A percentile compares a stretch with the other conserved stretches of the same genome.
Evolutionary conservation across 1,140 invertebrate genomes (phyloP).

Genomic region (Micrasema longulum): DNA sequence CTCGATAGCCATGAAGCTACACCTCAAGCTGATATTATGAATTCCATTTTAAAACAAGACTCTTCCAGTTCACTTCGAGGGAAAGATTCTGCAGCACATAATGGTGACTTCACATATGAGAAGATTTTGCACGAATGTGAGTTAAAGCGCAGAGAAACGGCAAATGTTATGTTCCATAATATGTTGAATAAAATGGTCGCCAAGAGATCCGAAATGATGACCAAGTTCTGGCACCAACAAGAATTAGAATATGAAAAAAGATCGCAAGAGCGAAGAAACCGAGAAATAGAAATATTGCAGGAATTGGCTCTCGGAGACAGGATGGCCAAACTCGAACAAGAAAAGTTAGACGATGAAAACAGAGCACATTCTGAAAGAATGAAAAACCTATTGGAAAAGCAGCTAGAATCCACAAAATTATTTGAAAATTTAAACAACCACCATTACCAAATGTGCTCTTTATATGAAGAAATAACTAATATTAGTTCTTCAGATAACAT

Average conservation of each 20-base stretch:
- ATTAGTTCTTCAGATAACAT: conserved; percentile 57
- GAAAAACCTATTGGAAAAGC: conserved; percentile 64
- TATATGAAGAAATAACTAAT: conserved; percentile 62
- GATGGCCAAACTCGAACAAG: conserved; percentile 60
- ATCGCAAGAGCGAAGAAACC: conserved; percentile 57
- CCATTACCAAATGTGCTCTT: conserved; percentile 61
- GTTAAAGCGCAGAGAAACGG: conserved; percentile 58
- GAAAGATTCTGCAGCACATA: background rate
- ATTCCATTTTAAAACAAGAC: conserved; percentile 38
- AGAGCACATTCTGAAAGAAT: conserved; percentile 62
- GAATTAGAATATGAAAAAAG: conserved; percentile 61
- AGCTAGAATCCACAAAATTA: conserved; percentile 61
- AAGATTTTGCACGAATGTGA: conserved; percentile 62
- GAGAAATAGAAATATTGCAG: conserved; percentile 62
- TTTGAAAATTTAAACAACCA: conserved; percentile 62
- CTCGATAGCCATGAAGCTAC: background rate
- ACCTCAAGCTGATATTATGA: background rate
- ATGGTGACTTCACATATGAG: conserved; percentile 56
- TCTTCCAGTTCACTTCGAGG: background rate
- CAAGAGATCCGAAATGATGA: conserved; percentile 59
- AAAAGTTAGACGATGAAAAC: conserved; percentile 60
- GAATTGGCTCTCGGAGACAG: conserved; percentile 61
- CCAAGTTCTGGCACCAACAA: conserved; percentile 60
- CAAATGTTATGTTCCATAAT: conserved; percentile 58
- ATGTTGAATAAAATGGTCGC: conserved; percentile 61